phyloP scores from a whole-genome alignment of 2,113 vertebrate species.

The Motacilla tschutschensis region DNA sequence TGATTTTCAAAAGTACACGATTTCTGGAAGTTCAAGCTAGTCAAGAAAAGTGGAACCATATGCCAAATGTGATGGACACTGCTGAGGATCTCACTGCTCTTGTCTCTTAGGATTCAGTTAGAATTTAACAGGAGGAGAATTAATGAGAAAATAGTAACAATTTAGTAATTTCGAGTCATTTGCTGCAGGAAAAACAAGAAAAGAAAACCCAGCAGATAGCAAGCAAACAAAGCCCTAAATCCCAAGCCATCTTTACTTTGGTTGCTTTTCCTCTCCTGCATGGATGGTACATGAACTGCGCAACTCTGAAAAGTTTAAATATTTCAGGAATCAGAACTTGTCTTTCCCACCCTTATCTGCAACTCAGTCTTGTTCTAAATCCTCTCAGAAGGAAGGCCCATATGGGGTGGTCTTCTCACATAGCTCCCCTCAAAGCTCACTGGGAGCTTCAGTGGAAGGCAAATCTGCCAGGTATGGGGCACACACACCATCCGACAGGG shows the following conservation, averaged over 20 bases:
- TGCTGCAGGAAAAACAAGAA: background rate
- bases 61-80: background rate
- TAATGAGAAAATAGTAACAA: background rate
- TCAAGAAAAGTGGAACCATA: background rate
- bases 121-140: background rate
- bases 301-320: background rate
- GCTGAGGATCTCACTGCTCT: background rate
- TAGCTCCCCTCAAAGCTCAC: background rate
- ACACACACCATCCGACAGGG: fast-evolving
- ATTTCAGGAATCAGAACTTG: background rate
- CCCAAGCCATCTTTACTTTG: background rate
- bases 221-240: background rate
- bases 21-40: background rate
- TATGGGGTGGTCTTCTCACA: background rate
- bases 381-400: background rate
- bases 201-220: background rate
- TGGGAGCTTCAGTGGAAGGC: background rate
- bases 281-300: fast-evolving
- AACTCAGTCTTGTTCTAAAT: background rate
- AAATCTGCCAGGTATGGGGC: background rate
- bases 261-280: background rate
- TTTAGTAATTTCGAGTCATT: background rate
- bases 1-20: background rate
- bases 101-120: background rate
- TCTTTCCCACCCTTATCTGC: background rate